These are phyloP conservation scores for Scaptomyza tumidula DNA, from an alignment of 2,888 invertebrate species.

Conservation along the genomic window DNA sequence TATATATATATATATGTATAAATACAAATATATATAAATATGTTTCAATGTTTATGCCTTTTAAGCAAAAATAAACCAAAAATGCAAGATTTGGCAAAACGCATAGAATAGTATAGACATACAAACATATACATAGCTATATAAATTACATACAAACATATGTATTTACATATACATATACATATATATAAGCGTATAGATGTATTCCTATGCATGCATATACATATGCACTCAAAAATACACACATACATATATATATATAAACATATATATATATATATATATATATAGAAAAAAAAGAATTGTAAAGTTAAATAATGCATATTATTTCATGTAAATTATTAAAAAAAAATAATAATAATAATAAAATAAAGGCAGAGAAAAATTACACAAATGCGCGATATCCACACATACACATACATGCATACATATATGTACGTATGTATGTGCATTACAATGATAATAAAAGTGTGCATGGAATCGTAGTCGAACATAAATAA, in stretches of 20 bases:
- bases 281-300: slow-evolving; percentile 58
- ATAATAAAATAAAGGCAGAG: slow-evolving; percentile 1
- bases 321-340: slow-evolving; percentile 69
- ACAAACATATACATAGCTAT: slow-evolving; percentile 22
- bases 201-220: slow-evolving; percentile 30
- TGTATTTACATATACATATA: slow-evolving; percentile 18
- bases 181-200: slow-evolving; percentile 7
- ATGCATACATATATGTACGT: no score
- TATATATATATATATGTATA: slow-evolving; percentile 10
- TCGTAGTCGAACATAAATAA: not conserved
- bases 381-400: slow-evolving; percentile 12
- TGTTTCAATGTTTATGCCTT: slow-evolving; percentile 35
- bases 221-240: slow-evolving; percentile 21
- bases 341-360: slow-evolving; percentile 35
- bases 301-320: slow-evolving; percentile 33
- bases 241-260: slow-evolving; percentile 18
- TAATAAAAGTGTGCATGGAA: slow-evolving; percentile 45
- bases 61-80: slow-evolving; percentile 11
- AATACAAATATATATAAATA: no score
- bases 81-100: slow-evolving; percentile 29
- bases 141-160: slow-evolving; percentile 16
- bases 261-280: slow-evolving; percentile 34
- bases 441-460: slow-evolving; percentile 20
- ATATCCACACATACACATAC: slow-evolving; percentile 24
- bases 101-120: slow-evolving; percentile 18